Evolutionary conservation across 92 coral and sea anemone species (phyloP), one percentile per base, ranked within the genome.

Genomic region (Montipora capitata): DNA sequence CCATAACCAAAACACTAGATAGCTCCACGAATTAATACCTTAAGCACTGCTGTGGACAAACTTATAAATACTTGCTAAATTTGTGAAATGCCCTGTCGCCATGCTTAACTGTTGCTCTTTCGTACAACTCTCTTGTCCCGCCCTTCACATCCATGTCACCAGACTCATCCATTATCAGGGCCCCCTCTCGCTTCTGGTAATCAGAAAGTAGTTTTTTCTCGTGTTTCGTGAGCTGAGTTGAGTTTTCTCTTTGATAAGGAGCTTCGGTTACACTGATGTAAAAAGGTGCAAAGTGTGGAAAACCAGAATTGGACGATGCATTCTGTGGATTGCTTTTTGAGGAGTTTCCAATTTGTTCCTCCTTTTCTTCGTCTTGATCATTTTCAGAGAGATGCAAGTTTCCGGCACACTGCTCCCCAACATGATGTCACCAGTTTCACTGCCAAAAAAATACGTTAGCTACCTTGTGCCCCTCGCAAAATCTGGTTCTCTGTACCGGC

Each of bases 51-150:
- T 94, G 77, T 18, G 98, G 95, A 68, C 86, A 97, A 5, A 82
- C 80, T 18, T 93, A 92, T 40, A 97, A 16, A 67, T 88, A 84
- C 74, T 97, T 97, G 40, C 86, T 85, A 63, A 97, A 95, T 80
- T 92, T 97, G 80, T 96, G 94, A 67, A 97, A 97, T 1, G 90
- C 94, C 77, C 91, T 88, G 77, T 97, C 95, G 0, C 98, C 99
- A 76, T 97, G 98, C 11, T 90, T 91, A 2, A 96, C 94, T 16
- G 71, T 40, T 9, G 95, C 73, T 76, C 70, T 91, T 69, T 95
- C 99, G 76, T 97, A 97, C 4, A 27, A 80, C 80, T 97, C 99
- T 48, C 83, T 84, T 4, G 77, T 27, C 66, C 91, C 80, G 3
- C 70, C 91, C 1, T 52, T 68, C 5, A 59, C 11, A 41, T 68